These are phyloP conservation scores for Neoaliturus tenellus DNA, from an alignment of 2,888 invertebrate species.

Conservation along the genomic window DNA sequence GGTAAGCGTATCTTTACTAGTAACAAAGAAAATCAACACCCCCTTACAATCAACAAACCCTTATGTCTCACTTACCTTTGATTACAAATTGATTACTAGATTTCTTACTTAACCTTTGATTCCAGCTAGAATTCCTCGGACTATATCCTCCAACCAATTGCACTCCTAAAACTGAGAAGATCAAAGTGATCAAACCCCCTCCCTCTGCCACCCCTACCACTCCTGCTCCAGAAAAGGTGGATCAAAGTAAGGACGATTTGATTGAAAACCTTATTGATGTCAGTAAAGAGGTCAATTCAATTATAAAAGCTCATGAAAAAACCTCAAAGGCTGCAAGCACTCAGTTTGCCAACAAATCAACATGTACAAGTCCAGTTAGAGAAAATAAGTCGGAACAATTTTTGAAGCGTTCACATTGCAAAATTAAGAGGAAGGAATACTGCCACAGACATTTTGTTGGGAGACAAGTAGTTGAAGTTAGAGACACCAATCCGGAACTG, in stretches of 20 bases:
- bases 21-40: no score
- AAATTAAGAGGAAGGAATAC: background rate
- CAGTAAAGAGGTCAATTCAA: constrained; percentile 2
- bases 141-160: background rate
- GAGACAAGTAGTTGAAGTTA: background rate
- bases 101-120: no score
- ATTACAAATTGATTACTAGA: no score
- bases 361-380: constrained; percentile 4
- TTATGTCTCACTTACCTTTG: no score
- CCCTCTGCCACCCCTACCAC: background rate
- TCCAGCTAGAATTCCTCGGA: constrained; percentile 27
- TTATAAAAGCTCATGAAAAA: background rate
- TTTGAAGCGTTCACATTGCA: background rate
- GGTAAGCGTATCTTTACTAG: no score
- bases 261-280: constrained; percentile 5
- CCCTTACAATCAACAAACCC: no score
- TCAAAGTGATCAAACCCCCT: background rate
- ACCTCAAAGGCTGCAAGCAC: background rate
- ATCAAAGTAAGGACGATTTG: constrained; percentile 11
- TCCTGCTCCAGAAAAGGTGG: background rate
- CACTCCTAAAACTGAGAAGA: background rate
- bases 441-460: constrained; percentile 8
- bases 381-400: background rate
- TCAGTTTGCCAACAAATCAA: background rate
- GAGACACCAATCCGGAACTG: background rate